phyloP scores from a whole-genome alignment of 2,888 invertebrate species.

The Tetranychus truncatus region DNA sequence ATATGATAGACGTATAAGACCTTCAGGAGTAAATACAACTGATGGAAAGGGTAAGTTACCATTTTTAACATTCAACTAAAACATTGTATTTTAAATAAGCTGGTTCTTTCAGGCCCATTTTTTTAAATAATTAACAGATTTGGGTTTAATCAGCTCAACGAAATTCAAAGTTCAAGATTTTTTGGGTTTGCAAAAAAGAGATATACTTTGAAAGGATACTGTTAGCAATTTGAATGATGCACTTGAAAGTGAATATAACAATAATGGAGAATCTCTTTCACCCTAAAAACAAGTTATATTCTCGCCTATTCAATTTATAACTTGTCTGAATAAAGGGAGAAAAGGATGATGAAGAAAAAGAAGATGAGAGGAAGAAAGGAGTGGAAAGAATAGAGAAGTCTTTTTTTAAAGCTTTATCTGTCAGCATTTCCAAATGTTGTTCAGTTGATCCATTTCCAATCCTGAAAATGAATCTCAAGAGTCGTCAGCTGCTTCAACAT shows the following conservation, averaged over 20 bases:
- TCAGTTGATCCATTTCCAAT: neutral
- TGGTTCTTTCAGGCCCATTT: too few species aligned
- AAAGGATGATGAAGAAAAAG: neutral
- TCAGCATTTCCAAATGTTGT: neutral
- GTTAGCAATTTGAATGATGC: neutral
- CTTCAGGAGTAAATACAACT: conserved; percentile 44
- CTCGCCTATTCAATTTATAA: neutral
- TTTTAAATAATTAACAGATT: neutral
- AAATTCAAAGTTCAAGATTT: neutral
- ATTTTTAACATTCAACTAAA: neutral
- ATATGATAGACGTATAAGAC: conserved; percentile 79
- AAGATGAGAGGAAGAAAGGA: neutral
- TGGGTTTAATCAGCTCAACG: neutral
- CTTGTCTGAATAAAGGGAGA: neutral
- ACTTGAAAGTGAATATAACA: neutral
- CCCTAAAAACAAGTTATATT: neutral
- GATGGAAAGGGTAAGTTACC: neutral
- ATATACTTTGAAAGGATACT: neutral
- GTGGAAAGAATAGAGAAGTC: neutral
- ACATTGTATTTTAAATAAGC: too few species aligned
- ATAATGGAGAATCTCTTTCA: neutral
- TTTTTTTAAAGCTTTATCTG: neutral
- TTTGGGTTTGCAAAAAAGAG: neutral
- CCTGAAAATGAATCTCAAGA: neutral
- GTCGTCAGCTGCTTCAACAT: neutral